Conservation (phyloP, 2,113 vertebrate genomes). For the Callopanchax toddi region DNA sequence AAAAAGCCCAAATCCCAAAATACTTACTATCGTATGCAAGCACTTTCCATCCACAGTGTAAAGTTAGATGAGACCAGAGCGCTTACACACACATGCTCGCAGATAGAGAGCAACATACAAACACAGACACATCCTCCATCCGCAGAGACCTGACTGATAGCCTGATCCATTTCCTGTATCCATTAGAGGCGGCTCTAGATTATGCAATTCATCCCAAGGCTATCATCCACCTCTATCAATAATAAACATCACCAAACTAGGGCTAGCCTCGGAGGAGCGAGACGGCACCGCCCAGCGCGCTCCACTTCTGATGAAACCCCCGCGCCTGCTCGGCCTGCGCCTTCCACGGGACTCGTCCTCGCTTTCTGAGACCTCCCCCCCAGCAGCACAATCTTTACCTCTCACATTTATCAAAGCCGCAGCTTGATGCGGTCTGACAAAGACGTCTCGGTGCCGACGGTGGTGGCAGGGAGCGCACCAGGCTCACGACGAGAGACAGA, state of each 20-base stretch:
- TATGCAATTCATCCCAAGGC: conserved; percentile 78
- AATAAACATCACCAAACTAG: conserved; percentile 77
- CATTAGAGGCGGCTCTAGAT: conserved; percentile 74
- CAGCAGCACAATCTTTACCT: conserved; percentile 38
- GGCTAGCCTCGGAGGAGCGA: conserved; percentile 71
- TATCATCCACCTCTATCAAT: conserved; percentile 79
- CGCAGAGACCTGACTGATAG: conserved; percentile 66
- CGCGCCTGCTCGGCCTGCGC: conserved; percentile 27
- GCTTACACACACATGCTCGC: conserved; percentile 13
- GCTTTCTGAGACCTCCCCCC: conserved; percentile 9
- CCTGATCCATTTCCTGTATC: conserved; percentile 78
- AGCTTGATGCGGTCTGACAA: conserved; percentile 49
- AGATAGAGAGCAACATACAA: conserved; percentile 33
- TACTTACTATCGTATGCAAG: no score
- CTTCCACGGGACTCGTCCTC: conserved; percentile 39
- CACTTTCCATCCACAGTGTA: not conserved
- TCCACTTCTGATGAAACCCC: conserved; percentile 62
- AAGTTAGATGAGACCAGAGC: not conserved
- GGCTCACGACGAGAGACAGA: conserved; percentile 61
- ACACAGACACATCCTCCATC: conserved; percentile 59
- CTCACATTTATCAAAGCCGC: conserved; percentile 51
- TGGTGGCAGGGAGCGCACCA: conserved; percentile 60
- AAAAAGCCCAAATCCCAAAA: no score
- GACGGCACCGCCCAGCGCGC: conserved; percentile 61
- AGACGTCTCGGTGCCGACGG: conserved; percentile 32